These are phyloP conservation scores for Gymnopithys bicolor DNA, from an alignment of 2,797 vertebrate species.

Conservation along the genomic window DNA sequence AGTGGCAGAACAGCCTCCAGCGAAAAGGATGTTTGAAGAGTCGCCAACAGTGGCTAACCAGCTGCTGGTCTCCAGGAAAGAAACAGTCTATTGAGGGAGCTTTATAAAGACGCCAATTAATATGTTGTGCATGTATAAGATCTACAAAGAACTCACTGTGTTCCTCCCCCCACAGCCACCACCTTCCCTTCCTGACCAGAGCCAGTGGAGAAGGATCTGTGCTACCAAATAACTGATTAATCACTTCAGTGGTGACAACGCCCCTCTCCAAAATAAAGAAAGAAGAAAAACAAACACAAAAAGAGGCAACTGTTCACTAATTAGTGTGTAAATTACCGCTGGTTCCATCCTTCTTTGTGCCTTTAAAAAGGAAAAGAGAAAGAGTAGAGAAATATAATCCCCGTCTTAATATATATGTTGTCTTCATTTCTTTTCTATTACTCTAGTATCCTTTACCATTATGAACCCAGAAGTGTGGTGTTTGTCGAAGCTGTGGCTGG, in stretches of 20 bases:
- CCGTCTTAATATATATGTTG: constrained; percentile 59
- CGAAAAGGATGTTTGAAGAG: constrained; percentile 75
- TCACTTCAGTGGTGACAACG: constrained; percentile 71
- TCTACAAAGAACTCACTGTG: constrained; percentile 81
- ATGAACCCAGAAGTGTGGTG: constrained; percentile 54
- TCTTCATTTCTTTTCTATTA: constrained; percentile 73
- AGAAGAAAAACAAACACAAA: constrained; percentile 74
- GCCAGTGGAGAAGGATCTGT: constrained; percentile 69
- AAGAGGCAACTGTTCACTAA: constrained; percentile 77
- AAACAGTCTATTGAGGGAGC: constrained; percentile 77
- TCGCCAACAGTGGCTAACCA: constrained; percentile 74
- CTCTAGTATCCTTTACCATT: constrained; percentile 66
- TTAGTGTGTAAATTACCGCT: constrained; percentile 77
- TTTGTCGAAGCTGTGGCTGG: constrained; percentile 67
- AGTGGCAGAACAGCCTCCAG: constrained; percentile 61
- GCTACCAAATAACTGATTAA: constrained; percentile 79
- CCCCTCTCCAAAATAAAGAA: constrained; percentile 63
- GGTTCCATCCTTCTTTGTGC: constrained; percentile 75
- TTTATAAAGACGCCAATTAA: constrained; percentile 79
- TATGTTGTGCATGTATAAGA: constrained; percentile 76
- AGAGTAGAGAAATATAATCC: constrained; percentile 68
- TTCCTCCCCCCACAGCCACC: constrained; percentile 63
- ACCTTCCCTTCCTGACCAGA: constrained; percentile 60
- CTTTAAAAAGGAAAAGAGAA: constrained; percentile 46
- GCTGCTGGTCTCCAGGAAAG: constrained; percentile 76